Percentiles rank a stretch among this genome's conserved stretches.
Evolutionary conservation across 1,140 invertebrate species (phyloP).

Genomic region (Apis mellifera): DNA sequence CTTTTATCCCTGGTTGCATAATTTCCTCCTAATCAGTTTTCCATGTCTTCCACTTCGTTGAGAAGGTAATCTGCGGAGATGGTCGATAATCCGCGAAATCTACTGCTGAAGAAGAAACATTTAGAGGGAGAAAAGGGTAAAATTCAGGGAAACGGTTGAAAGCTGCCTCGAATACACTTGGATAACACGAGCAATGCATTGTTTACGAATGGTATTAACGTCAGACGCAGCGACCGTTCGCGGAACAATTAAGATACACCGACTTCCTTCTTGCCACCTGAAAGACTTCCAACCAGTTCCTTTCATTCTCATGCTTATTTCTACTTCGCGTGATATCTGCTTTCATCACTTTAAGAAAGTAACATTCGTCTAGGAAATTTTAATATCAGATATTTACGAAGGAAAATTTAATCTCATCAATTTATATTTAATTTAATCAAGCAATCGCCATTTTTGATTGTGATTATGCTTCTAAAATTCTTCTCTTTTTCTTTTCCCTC

Average conservation of each 20-base stretch:
- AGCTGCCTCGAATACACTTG: constrained; percentile 31
- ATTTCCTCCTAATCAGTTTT: constrained; percentile 30
- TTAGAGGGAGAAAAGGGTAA: constrained; percentile 17
- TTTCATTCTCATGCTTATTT: no score
- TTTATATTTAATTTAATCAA: no score
- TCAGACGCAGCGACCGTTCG: constrained; percentile 62
- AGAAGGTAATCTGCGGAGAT: neutral
- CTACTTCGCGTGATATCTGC: no score
- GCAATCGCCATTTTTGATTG: no score
- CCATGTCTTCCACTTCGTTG: neutral
- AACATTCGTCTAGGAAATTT: no score
- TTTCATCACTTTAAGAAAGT: no score
- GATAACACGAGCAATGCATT: constrained; percentile 65
- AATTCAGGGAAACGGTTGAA: neutral
- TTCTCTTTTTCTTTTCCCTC: no score
- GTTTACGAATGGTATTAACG: constrained; percentile 74
- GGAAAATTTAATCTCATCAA: no score
- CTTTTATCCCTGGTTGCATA: neutral
- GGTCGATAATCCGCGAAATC: constrained; percentile 9
- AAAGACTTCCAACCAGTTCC: no score
- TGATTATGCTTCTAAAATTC: no score
- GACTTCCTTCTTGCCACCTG: constrained; percentile 1
- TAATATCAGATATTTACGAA: no score
- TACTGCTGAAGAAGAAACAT: constrained; percentile 2
- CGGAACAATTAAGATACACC: constrained; percentile 73